A percentile compares a stretch with the other conserved stretches of the same genome.
phyloP scores from a whole-genome alignment of 2,888 invertebrate genomes.

The Dione juno region DNA sequence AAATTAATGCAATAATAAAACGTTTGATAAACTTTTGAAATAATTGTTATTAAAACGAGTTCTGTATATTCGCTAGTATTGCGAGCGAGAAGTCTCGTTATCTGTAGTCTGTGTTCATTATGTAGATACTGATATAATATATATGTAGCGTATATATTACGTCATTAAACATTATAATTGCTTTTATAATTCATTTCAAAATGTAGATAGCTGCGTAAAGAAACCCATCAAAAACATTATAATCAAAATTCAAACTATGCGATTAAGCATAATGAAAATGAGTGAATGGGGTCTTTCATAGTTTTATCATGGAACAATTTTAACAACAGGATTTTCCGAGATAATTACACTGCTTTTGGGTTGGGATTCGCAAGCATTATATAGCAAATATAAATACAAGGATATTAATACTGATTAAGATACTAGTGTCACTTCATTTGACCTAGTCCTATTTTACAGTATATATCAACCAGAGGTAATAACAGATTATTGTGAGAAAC shows the following conservation, averaged over 20 bases:
- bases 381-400: background rate
- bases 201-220: too few relatives aligned
- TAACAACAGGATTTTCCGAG: background rate
- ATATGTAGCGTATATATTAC: background rate
- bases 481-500: too few relatives aligned
- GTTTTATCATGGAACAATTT: background rate
- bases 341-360: slow-evolving; percentile 2
- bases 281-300: background rate
- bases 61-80: background rate
- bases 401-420: background rate
- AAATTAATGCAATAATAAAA: background rate
- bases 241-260: background rate
- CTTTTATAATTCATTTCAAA: too few relatives aligned
- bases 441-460: too few relatives aligned
- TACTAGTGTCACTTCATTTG: too few relatives aligned
- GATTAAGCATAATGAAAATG: background rate
- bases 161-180: slow-evolving; percentile 3
- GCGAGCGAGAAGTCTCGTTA: slow-evolving; percentile 5
- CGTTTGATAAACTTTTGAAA: background rate
- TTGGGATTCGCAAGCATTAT: background rate
- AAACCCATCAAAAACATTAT: background rate
- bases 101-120: background rate
- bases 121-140: background rate
- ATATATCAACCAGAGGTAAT: too few relatives aligned
- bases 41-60: background rate